Conservation (phyloP, 1,140 invertebrate species). For the Uloborus diversus region DNA sequence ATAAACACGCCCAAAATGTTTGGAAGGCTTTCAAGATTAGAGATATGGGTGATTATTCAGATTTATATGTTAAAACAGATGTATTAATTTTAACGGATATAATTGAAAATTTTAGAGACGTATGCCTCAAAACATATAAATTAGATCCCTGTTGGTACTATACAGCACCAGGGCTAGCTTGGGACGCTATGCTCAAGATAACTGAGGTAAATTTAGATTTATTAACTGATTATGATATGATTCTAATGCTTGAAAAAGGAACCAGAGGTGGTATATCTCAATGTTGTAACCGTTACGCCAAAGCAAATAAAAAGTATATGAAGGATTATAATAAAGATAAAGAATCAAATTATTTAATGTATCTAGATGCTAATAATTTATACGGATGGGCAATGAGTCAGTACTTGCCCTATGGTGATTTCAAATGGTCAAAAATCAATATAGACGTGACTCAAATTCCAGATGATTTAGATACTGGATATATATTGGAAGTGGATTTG, state of each 20-base stretch:
- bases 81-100: slow-evolving; percentile 59
- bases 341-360: slow-evolving; percentile 59
- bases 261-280: slow-evolving; percentile 58
- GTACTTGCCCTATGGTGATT: slow-evolving; percentile 39
- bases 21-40: slow-evolving; percentile 59
- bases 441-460: slow-evolving; percentile 3
- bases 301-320: slow-evolving; percentile 61
- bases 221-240: slow-evolving; percentile 28
- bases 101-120: slow-evolving; percentile 61
- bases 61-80: slow-evolving; percentile 59
- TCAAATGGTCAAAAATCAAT: slow-evolving; percentile 35
- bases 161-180: slow-evolving; percentile 13
- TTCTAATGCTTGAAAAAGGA: slow-evolving; percentile 62
- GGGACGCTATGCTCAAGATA: slow-evolving; percentile 3
- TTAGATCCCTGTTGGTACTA: slow-evolving; percentile 28
- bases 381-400: slow-evolving; percentile 58
- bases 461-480: slow-evolving; percentile 58
- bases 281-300: slow-evolving; percentile 56
- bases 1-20: slow-evolving; percentile 53
- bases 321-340: slow-evolving; percentile 44
- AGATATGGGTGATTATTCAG: slow-evolving; percentile 60
- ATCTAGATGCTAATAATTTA: slow-evolving; percentile 60
- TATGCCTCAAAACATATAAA: slow-evolving; percentile 34
- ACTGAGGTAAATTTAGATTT: slow-evolving; percentile 21
- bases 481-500: slow-evolving; percentile 60